phyloP scores from a whole-genome alignment of 2,797 vertebrate species.

The Coilia nasus region DNA sequence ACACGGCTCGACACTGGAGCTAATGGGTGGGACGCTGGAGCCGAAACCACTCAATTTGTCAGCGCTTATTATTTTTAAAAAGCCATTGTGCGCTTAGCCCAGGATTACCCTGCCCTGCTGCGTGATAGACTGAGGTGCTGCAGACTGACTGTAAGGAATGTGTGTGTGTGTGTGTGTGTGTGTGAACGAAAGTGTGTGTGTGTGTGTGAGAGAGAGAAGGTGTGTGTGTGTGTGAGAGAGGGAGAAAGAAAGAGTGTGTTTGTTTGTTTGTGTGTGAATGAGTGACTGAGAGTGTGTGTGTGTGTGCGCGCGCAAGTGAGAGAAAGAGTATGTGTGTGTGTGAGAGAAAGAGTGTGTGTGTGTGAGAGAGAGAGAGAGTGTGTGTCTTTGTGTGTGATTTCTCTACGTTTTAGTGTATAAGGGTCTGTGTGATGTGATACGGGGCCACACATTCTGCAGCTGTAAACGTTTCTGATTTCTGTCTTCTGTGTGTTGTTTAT shows the following conservation, averaged over 20 bases:
- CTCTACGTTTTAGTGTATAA: no score
- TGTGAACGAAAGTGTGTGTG: not conserved
- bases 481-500: no score
- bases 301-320: not conserved
- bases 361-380: no score
- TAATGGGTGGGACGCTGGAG: not conserved
- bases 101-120: not conserved
- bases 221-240: no score
- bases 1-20: conserved; percentile 23
- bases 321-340: not conserved
- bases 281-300: not conserved
- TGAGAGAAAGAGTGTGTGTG: no score
- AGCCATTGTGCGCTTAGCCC: not conserved
- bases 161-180: not conserved
- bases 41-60: conserved; percentile 31
- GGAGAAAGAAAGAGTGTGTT: no score
- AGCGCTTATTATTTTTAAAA: not conserved
- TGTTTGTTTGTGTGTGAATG: no score
- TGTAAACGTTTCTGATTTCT: no score
- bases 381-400: no score
- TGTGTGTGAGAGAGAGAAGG: not conserved
- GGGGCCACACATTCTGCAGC: no score
- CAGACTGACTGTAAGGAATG: not conserved
- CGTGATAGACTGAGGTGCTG: not conserved
- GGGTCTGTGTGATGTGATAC: no score